A percentile compares a stretch with the other conserved stretches of the same genome.
phyloP scores from a whole-genome alignment of 2,113 vertebrate species.

The Balaeniceps rex region DNA sequence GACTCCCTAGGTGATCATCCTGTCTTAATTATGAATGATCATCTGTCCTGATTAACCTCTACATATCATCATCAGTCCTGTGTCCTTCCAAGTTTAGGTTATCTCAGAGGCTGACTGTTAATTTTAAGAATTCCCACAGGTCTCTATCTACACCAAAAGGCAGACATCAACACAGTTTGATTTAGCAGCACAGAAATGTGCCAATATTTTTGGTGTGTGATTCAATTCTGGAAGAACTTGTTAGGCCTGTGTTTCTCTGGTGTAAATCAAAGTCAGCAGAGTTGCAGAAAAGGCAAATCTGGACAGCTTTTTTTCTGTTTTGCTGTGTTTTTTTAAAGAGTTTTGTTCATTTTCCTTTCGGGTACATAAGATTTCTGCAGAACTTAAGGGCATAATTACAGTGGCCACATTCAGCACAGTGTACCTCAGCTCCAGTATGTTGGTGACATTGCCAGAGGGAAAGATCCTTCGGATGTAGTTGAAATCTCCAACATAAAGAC shows the following conservation, averaged over 20 bases:
- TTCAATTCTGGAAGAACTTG: background rate
- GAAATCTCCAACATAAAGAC: constrained; percentile 97
- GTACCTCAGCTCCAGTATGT: constrained; percentile 95
- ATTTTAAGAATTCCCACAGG: constrained; percentile 17
- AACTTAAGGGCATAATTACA: background rate
- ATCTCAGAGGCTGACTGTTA: background rate
- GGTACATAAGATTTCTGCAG: background rate
- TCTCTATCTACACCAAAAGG: background rate
- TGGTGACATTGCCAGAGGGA: constrained; percentile 96
- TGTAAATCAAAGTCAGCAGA: constrained; percentile 20
- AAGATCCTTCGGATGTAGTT: constrained; percentile 98
- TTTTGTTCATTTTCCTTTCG: background rate
- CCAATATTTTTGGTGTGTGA: background rate
- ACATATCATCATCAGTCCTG: background rate
- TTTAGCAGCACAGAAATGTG: background rate
- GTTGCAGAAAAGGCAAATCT: background rate
- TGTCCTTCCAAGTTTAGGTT: background rate
- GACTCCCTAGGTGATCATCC: background rate
- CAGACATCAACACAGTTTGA: background rate
- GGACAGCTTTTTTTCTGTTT: background rate
- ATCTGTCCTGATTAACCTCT: background rate
- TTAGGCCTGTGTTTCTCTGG: background rate
- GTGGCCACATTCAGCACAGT: background rate
- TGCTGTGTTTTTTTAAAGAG: background rate
- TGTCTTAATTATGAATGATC: background rate